Conservation (phyloP, 1,140 invertebrate genomes). For the Temnothorax nylanderi region DNA sequence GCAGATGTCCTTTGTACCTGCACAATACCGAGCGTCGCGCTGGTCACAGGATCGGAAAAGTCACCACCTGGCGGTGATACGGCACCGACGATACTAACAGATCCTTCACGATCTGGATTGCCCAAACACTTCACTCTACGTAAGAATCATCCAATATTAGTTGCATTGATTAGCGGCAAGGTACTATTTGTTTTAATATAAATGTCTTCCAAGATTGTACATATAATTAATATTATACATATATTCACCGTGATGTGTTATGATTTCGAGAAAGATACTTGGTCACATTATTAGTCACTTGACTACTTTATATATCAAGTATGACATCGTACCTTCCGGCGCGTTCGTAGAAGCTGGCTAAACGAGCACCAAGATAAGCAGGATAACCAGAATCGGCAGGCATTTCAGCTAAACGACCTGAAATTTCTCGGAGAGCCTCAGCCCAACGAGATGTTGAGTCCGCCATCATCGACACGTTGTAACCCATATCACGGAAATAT, state of each 20-base stretch:
- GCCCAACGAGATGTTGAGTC: conserved; percentile 99
- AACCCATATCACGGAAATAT: conserved; percentile 99
- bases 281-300: background rate
- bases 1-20: conserved; percentile 86
- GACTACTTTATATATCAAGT: background rate
- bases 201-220: background rate
- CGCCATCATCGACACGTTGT: conserved; percentile 99
- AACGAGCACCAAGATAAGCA: conserved; percentile 98
- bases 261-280: background rate
- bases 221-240: background rate
- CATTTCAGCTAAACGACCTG: conserved; percentile 99
- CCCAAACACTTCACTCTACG: conserved; percentile 97
- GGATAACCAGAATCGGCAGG: conserved; percentile 99
- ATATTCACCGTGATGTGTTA: background rate
- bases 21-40: conserved; percentile 99
- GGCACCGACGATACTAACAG: conserved; percentile 99
- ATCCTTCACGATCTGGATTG: conserved; percentile 98
- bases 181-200: background rate
- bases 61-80: conserved; percentile 99
- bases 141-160: conserved; percentile 35
- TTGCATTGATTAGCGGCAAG: background rate
- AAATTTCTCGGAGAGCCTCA: conserved; percentile 99
- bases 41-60: conserved; percentile 99
- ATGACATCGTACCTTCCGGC: conserved; percentile 89
- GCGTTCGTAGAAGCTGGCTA: conserved; percentile 99